These are phyloP conservation scores for Cephonodes hylas DNA, from an alignment of 2,888 invertebrate species.

Conservation along the genomic window DNA sequence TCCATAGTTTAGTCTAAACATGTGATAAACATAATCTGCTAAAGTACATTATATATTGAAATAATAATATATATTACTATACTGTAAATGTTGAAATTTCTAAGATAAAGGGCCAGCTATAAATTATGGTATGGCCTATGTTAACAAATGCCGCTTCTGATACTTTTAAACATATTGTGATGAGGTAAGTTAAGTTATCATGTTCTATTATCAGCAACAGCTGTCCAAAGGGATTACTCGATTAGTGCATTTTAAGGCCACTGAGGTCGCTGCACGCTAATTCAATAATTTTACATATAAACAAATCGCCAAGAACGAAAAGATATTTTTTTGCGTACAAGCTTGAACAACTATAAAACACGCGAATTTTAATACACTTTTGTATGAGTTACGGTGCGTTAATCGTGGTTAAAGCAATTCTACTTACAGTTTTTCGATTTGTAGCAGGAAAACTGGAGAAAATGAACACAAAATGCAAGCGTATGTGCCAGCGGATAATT, in stretches of 20 bases:
- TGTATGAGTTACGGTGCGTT: too few relatives aligned
- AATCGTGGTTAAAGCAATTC: not conserved
- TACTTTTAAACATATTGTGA: not conserved
- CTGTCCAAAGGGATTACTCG: not conserved
- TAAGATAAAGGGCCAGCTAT: too few relatives aligned
- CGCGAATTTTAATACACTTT: too few relatives aligned
- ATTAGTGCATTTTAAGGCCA: not conserved
- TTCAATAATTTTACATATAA: not conserved
- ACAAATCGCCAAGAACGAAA: not conserved
- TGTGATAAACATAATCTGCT: too few relatives aligned
- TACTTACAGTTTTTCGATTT: slow-evolving; percentile 31
- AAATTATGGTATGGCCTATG: too few relatives aligned
- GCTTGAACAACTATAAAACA: too few relatives aligned
- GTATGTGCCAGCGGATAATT: slow-evolving; percentile 39
- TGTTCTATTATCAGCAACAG: not conserved
- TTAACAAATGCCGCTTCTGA: not conserved
- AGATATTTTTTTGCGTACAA: not conserved
- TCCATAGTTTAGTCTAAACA: too few relatives aligned
- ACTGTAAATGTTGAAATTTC: too few relatives aligned
- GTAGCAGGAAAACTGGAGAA: slow-evolving; percentile 17
- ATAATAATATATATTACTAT: too few relatives aligned
- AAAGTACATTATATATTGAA: too few relatives aligned
- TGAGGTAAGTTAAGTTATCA: not conserved
- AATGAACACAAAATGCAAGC: slow-evolving; percentile 30
- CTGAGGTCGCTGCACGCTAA: not conserved